Percentiles rank a stretch among this genome's conserved stretches.
These are phyloP conservation scores for Loris lydekkerianus DNA, from an alignment of 2,797 vertebrate genomes.

Conservation along the genomic window DNA sequence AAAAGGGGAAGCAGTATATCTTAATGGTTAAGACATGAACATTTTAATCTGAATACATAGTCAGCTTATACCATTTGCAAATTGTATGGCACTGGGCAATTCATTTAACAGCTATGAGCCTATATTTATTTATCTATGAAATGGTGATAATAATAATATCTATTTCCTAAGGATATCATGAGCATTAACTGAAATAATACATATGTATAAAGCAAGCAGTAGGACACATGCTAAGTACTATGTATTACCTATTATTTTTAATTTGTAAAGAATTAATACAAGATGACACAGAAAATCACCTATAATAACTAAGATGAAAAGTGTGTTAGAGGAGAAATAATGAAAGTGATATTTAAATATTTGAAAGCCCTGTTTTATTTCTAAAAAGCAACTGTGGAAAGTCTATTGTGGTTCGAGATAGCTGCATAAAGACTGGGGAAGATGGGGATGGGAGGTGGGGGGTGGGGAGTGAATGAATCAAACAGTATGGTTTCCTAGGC, in stretches of 20 bases:
- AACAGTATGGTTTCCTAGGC: conserved; percentile 85
- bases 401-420: conserved; percentile 45
- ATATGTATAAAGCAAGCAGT: not conserved
- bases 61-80: not conserved
- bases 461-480: conserved; percentile 18
- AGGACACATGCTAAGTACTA: not conserved
- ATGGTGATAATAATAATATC: not conserved
- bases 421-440: conserved; percentile 46
- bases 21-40: not conserved
- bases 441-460: not conserved
- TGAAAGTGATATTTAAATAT: not conserved
- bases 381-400: conserved; percentile 68
- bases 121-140: not conserved
- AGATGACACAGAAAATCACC: not conserved
- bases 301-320: conserved; percentile 48
- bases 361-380: conserved; percentile 54
- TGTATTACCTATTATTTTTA: not conserved
- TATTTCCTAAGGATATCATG: not conserved
- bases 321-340: not conserved
- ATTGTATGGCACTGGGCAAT: not conserved
- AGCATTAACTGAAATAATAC: not conserved
- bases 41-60: not conserved
- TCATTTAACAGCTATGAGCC: not conserved
- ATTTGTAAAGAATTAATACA: conserved; percentile 12
- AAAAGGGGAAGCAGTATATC: not conserved